Base-by-base conservation (phyloP, 2,113 vertebrate species). In the Ageneiosus marmoratus region DNA sequence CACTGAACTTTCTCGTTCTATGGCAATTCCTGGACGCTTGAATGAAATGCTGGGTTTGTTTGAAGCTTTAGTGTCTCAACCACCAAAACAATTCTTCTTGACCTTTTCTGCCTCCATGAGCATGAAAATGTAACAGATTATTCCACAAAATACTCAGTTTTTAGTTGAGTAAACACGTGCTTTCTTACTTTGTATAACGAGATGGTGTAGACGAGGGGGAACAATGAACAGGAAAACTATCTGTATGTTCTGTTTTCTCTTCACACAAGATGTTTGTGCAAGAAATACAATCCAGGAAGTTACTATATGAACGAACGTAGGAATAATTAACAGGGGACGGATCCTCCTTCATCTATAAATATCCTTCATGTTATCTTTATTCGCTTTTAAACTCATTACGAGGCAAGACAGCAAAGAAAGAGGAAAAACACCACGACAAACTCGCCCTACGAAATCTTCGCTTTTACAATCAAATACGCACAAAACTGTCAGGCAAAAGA, bases 1-100 rank as follows among this genome's bases (percentile, higher is more conserved):
- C 87, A 85, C 84, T 88, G 77, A 51, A 88, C 92, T 91, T 88
- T 86, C 63, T 80, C 80, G 87, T 86, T 86, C 89, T 88, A 87
- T 72, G 88, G 89, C 89, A 90, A 78, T 34, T 72, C n/a, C 77
- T n/a, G 67, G 75, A 79, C 69, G 70, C 70, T 56, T 77, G 84
- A 48, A 80, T 44, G 27, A 50, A 29, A 77, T 8, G n/a, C 34
- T 10, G 53, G 79, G 62, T 80, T 81, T 70, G 55, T 15, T 58
- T 69, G 37, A 82, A 72, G 53, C 53, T 70, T 78, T 60, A 70
- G 63, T 32, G 51, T 83, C 72, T 53, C 56, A 22, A 77, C 24
- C 78, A 77, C 16, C 63, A 20, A 58, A 85, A 79, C 82, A 84
- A 87, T 48, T 75, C 83, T 82, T 37, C 27, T 60, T 37, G 22